Percentiles rank a stretch among this genome's conserved stretches.
phyloP scores from a whole-genome alignment of 1,140 invertebrate species.

The Contarinia nasturtii region DNA sequence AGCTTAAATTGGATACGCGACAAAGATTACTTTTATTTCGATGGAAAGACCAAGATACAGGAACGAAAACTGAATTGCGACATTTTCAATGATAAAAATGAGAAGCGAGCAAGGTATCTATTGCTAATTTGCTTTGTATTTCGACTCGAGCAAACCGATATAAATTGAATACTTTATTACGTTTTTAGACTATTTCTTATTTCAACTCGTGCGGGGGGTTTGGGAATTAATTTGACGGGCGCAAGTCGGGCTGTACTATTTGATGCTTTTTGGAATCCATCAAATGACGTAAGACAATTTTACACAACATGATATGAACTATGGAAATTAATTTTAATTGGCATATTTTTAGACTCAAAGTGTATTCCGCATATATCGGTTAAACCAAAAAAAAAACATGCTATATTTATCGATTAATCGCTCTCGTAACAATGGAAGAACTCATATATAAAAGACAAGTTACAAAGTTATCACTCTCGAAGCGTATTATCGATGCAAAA shows the following conservation, averaged over 20 bases:
- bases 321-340: background rate
- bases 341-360: slow-evolving; percentile 70
- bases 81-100: slow-evolving; percentile 63
- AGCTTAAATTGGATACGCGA: slow-evolving; percentile 53
- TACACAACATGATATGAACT: too few relatives aligned
- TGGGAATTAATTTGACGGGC: slow-evolving; percentile 88
- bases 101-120: slow-evolving; percentile 40
- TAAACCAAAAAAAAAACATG: slow-evolving; percentile 83
- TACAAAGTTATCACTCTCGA: slow-evolving; percentile 81
- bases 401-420: slow-evolving; percentile 88
- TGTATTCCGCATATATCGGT: slow-evolving; percentile 81
- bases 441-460: slow-evolving; percentile 95
- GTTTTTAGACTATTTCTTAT: slow-evolving; percentile 69
- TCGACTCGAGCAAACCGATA: background rate
- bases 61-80: slow-evolving; percentile 59
- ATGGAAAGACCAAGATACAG: slow-evolving; percentile 68
- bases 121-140: background rate
- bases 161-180: slow-evolving; percentile 23
- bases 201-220: slow-evolving; percentile 84
- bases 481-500: slow-evolving; percentile 90
- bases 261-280: slow-evolving; percentile 96
- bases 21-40: slow-evolving; percentile 77
- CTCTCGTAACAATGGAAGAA: slow-evolving; percentile 91
- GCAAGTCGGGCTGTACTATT: slow-evolving; percentile 97
- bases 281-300: slow-evolving; percentile 56